These are phyloP conservation scores for Fragum fragum DNA, from an alignment of 2,888 invertebrate species.

Conservation along the genomic window DNA sequence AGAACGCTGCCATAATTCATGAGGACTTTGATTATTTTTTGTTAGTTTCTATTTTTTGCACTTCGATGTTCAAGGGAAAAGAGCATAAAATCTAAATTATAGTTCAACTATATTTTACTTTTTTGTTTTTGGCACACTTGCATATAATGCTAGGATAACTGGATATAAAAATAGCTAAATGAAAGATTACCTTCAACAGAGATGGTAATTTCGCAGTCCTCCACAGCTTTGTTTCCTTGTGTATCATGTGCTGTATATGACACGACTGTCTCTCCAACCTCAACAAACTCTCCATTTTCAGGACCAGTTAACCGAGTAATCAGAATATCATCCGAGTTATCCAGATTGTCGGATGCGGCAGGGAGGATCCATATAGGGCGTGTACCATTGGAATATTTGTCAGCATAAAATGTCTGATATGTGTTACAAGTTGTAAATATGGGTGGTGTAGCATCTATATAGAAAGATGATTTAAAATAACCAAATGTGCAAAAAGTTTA, in stretches of 20 bases:
- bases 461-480: too few species aligned
- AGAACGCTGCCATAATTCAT: too few species aligned
- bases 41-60: too few species aligned
- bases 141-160: too few species aligned
- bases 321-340: background rate
- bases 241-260: conserved; percentile 13
- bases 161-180: too few species aligned
- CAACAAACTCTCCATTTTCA: background rate
- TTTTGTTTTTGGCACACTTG: too few species aligned
- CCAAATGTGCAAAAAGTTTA: too few species aligned
- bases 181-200: background rate
- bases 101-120: too few species aligned
- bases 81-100: too few species aligned
- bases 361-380: background rate
- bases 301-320: conserved; percentile 13
- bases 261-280: conserved; percentile 4
- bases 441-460: conserved; percentile 15
- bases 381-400: background rate
- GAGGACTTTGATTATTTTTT: too few species aligned
- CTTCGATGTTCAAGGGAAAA: too few species aligned
- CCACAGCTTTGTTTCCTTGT: conserved; percentile 10
- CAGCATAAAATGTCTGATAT: conserved; percentile 23
- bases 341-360: conserved; percentile 8
- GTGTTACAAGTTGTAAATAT: conserved; percentile 1
- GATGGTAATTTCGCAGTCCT: background rate